Evolutionary conservation across 2,797 vertebrate species (phyloP).

Genomic region (Malurus splendens): DNA sequence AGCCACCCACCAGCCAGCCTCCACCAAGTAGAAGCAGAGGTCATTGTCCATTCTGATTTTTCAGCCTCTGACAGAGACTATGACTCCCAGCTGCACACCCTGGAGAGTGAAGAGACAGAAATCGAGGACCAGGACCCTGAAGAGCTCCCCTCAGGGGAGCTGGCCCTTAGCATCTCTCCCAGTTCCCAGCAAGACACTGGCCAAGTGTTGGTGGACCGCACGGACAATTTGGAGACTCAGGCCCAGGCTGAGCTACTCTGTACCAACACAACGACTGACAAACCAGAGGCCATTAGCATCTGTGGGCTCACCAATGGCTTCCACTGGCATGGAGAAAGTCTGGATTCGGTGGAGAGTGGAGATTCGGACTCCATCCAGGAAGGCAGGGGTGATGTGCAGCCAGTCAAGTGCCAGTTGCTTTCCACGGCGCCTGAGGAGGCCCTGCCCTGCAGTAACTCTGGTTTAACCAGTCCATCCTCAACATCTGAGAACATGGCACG

Average conservation of each 20-base stretch:
- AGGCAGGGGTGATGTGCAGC: neutral
- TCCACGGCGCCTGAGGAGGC: slow-evolving; percentile 62
- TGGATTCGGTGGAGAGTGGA: slow-evolving; percentile 62
- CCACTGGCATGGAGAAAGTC: slow-evolving; percentile 71
- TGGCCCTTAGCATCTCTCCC: neutral
- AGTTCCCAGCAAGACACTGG: neutral
- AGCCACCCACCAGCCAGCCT: slow-evolving; percentile 65
- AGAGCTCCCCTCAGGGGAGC: neutral
- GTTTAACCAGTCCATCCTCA: slow-evolving; percentile 33
- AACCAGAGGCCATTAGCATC: slow-evolving; percentile 37
- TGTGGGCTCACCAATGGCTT: slow-evolving; percentile 79
- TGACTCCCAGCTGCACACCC: slow-evolving; percentile 49
- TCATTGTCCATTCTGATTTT: slow-evolving; percentile 94
- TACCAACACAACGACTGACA: slow-evolving; percentile 10
- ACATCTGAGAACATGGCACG: slow-evolving; percentile 66
- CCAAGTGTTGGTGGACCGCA: neutral
- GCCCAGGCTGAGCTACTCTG: neutral
- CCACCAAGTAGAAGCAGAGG: slow-evolving; percentile 91
- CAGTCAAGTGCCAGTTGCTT: slow-evolving; percentile 61
- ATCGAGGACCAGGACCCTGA: slow-evolving; percentile 7
- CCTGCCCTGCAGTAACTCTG: slow-evolving; percentile 59
- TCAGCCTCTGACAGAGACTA: slow-evolving; percentile 71
- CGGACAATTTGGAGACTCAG: neutral
- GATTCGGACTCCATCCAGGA: slow-evolving; percentile 66
- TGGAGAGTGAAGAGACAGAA: slow-evolving; percentile 46